Base-by-base conservation (phyloP, 2,797 vertebrate species). In the Sebastes steindachneri region DNA sequence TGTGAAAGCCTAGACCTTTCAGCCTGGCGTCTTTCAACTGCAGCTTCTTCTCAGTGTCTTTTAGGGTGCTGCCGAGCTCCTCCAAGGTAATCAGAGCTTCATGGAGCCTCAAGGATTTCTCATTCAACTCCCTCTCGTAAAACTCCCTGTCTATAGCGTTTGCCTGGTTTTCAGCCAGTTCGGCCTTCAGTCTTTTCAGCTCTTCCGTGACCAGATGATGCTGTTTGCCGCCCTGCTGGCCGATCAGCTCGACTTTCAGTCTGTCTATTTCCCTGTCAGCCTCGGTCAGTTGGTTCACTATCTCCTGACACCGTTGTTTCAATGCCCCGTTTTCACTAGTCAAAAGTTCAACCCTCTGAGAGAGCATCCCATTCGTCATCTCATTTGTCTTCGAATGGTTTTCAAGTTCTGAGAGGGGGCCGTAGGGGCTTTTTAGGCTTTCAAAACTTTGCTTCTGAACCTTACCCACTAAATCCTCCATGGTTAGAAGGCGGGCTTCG, bases 181-280 rank as follows among this genome's bases (percentile, higher is more conserved):
- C 93, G 2, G 88, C 89, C 73, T 93, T 94, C 15, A 95, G 81
- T 68, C 87, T 86, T 72, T 94, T 94, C 45, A 95, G 82, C 86
- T 96, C 94, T 68, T 95, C 93, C 79, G 88, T 35, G 9, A 92
- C 67, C 17, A 93, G 80, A 33, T 93, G 90, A 79, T 95, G 91
- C 69, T 92, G 94, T 74, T 95, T 94, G 48, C 90, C 86, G 0
- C 89, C 91, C 57, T 94, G 95, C 58, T 94, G 90, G 71, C 73
- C 80, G 64, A 88, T 85, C 58, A 96, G 89, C 84, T 96, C 96
- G 0, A 88, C 88, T 87, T 96, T 96, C 35, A 97, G 93, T 70
- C 95, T 62, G 80, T 97, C 96, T 80, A 96, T 96, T 89, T 97
- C 96, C 82, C 95, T 82, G 84, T 97, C 96, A 0, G 96, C 96